These are phyloP conservation scores for Dinoponera quadriceps DNA, from an alignment of 1,140 invertebrate genomes.

Conservation along the genomic window DNA sequence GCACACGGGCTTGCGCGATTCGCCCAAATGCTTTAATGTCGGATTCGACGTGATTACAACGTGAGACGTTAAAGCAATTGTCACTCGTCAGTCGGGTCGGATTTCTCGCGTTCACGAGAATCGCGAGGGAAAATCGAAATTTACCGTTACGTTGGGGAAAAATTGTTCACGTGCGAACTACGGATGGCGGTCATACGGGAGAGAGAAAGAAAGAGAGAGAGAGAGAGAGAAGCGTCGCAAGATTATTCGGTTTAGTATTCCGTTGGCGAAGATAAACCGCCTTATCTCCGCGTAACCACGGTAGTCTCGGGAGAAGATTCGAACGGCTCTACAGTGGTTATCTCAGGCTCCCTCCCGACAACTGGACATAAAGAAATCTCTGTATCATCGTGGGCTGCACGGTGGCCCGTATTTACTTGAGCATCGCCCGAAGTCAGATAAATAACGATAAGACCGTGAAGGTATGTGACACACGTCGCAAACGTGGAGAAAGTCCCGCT, in stretches of 20 bases:
- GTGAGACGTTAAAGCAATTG: too few relatives aligned
- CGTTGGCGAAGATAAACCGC: conserved; percentile 8
- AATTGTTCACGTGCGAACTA: too few relatives aligned
- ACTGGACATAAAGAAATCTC: conserved; percentile 45
- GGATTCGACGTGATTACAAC: too few relatives aligned
- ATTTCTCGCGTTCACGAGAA: too few relatives aligned
- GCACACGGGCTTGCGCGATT: neutral
- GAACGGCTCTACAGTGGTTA: neutral
- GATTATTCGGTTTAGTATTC: conserved; percentile 5
- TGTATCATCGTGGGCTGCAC: conserved; percentile 30
- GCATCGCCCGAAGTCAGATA: conserved; percentile 25
- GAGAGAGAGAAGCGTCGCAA: too few relatives aligned
- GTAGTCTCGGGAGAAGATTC: conserved; percentile 23
- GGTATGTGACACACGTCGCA: neutral
- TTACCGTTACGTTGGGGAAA: too few relatives aligned
- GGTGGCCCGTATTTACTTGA: conserved; percentile 30
- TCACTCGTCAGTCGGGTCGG: too few relatives aligned
- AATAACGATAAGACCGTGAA: conserved; percentile 50
- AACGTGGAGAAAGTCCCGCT: conserved; percentile 26
- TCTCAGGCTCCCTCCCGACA: conserved; percentile 18
- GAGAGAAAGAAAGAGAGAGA: too few relatives aligned
- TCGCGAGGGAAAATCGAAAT: too few relatives aligned
- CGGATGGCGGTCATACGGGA: too few relatives aligned
- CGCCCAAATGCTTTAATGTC: neutral
- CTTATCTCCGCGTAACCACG: conserved; percentile 46